Evolutionary conservation across 2,797 vertebrate species (phyloP), one percentile per base, ranked within the genome.

Genomic region (Schizothorax lantsangensis): DNA sequence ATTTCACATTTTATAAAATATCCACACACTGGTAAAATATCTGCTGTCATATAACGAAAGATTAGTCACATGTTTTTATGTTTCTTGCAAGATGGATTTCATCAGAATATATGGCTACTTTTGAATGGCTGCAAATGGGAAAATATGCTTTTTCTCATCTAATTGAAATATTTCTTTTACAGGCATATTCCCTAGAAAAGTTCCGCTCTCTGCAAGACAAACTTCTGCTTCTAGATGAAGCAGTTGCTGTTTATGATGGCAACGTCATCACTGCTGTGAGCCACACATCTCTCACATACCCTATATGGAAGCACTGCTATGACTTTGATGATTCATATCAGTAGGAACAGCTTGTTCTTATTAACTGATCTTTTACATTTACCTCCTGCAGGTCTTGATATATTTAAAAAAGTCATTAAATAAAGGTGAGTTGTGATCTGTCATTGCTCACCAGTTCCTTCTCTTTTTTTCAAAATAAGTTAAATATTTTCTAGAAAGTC

Each of bases 161-260:
- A 49, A 49, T 49, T 9, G 5, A 49, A 30, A 33, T 78, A 12
- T 52, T 69, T 85, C 4, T 79, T 49, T 54, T 9, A 36, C 72
- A 97, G 97, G 90, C 92, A 69, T 97, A 93, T 84, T 96, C 96
- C 30, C 92, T 99, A 81, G 98, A 99, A 93, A 96, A 95, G 88
- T 99, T 98, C 86, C 97, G 96, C 21, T 97, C 97, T 73, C 94
- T 99, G 66, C 97, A 97, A 91, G 98, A 99, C 84, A 99, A 99
- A 89, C 90, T 99, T 85, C 89, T 96, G 38, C 96, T 99, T 21
- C 91, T 99, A 81, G 98, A 99, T 85, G 94, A 95, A 81, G 96
- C 97, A 7, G 97, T 98, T 10, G 87, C 83, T 30, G 93, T 94
- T 6, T 95, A 98, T 0, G 97, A 99, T 79, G 98, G 98, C 23